Evolutionary conservation across 1,140 invertebrate genomes (phyloP), one percentile per base, ranked within the genome.

Genomic region (Trachymyrmex septentrionalis): DNA sequence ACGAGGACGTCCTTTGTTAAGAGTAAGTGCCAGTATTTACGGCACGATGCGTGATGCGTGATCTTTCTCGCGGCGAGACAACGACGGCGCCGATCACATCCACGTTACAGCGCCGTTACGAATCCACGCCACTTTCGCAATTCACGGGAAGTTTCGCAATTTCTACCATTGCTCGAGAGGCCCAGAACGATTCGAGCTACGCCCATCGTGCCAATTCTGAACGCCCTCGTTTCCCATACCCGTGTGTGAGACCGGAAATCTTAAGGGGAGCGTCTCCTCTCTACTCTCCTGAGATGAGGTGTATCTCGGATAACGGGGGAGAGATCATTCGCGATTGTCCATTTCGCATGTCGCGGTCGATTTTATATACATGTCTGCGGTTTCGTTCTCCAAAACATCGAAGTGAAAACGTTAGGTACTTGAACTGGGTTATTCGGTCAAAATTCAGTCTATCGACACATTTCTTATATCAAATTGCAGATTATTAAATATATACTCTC

Each of bases 61-160:
- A 48, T 61, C 63, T 44, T 44, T 67, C 78, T 30, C n/a, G 57
- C 6, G 44, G n/a, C 16, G 38, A 10, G 38, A 10, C 38, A 7
- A 19, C 14, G 21, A 44, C 55, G 55, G n/a, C n/a, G 53, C n/a
- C n/a, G 57, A 86, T 82, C 67, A 21, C 27, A 30, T 69, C 66
- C 38, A 69, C 14, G 66, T 67, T 48, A 9, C 66, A 67, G 34
- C 64, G 64, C 4, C 63, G 55, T 63, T 80, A 38, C 53, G 57
- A 86, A 72, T 86, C 85, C 77, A 59, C 53, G 5, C 21, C 53
- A 34, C 66, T 87, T 87, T 87, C 86, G 80, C 67, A 84, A 84
- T 30, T 55, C 50, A 87, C 86, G 80, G 80, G 86, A 87, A 87
- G 86, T 87, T 87, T 84, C 86, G 86, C 86, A 87, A 87, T 85